Conservation (phyloP, 2,113 vertebrate genomes). For the Holacanthus passer region DNA sequence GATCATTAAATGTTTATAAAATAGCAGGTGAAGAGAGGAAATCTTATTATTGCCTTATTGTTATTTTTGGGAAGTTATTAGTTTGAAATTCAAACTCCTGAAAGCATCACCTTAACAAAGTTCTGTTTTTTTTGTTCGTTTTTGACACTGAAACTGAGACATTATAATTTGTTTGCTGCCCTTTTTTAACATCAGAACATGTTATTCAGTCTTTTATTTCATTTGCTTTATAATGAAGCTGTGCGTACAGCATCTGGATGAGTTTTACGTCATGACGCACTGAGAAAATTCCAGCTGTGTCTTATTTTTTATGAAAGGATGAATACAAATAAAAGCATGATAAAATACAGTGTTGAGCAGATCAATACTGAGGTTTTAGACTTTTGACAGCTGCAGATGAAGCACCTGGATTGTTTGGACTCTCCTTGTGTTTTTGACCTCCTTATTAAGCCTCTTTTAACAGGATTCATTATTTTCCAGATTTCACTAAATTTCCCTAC, state of each 20-base stretch:
- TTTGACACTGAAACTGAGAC: no score
- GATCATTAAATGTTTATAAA: background rate
- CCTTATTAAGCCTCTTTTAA: no score
- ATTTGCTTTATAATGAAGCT: background rate
- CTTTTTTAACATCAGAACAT: no score
- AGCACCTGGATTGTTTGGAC: background rate
- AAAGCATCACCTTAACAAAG: no score
- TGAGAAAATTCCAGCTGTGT: rapidly evolving
- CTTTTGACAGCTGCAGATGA: no score
- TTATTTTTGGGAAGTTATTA: background rate
- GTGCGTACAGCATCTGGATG: no score
- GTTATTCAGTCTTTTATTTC: rapidly evolving
- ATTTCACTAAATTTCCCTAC: background rate
- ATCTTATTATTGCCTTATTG: background rate
- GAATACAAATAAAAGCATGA: background rate
- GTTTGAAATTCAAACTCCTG: no score
- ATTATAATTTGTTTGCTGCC: no score
- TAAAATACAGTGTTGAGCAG: background rate
- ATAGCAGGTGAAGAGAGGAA: rapidly evolving
- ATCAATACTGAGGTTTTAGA: no score
- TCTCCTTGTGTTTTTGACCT: background rate
- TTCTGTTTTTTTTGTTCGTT: no score
- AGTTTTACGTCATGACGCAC: background rate
- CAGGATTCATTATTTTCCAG: background rate
- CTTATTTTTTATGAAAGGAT: background rate